Evolutionary conservation across 2,888 invertebrate species (phyloP).

Genomic region (Galeruca laticollis): DNA sequence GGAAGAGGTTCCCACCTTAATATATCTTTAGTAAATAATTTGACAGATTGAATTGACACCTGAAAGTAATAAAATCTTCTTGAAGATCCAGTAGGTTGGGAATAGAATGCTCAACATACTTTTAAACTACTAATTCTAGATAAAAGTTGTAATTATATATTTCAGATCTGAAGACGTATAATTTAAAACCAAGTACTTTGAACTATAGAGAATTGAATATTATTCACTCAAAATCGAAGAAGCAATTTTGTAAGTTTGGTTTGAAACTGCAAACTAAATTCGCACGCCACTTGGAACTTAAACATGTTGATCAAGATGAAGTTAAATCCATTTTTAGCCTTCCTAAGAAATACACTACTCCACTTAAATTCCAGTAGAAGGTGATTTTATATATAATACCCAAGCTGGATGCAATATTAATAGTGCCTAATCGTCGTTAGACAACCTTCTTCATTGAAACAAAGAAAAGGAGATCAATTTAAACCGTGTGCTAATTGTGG

Average conservation of each 20-base stretch:
- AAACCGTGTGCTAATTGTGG: conserved; percentile 12
- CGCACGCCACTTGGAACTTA: conserved; percentile 13
- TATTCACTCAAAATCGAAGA: conserved; percentile 12
- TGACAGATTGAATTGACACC: too few relatives aligned
- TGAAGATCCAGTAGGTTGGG: conserved; percentile 15
- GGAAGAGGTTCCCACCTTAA: too few relatives aligned
- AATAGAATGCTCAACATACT: conserved; percentile 19
- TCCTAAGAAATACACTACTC: not conserved
- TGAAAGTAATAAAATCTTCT: too few relatives aligned
- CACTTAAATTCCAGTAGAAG: not conserved
- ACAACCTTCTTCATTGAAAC: not conserved
- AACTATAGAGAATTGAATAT: not conserved
- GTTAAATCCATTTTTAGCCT: not conserved
- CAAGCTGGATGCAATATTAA: not conserved
- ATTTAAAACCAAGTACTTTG: too few relatives aligned
- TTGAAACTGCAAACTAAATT: conserved; percentile 11
- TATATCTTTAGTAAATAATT: too few relatives aligned
- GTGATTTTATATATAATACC: conserved; percentile 8
- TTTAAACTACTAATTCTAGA: conserved; percentile 22
- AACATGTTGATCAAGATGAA: conserved; percentile 1
- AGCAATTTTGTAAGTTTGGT: conserved; percentile 19
- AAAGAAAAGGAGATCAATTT: conserved; percentile 4
- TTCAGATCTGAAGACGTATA: not conserved
- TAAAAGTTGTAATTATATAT: conserved; percentile 19
- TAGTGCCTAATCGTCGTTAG: conserved; percentile 8